Conservation (phyloP, 2,113 vertebrate species). For the Sapajus apella region DNA sequence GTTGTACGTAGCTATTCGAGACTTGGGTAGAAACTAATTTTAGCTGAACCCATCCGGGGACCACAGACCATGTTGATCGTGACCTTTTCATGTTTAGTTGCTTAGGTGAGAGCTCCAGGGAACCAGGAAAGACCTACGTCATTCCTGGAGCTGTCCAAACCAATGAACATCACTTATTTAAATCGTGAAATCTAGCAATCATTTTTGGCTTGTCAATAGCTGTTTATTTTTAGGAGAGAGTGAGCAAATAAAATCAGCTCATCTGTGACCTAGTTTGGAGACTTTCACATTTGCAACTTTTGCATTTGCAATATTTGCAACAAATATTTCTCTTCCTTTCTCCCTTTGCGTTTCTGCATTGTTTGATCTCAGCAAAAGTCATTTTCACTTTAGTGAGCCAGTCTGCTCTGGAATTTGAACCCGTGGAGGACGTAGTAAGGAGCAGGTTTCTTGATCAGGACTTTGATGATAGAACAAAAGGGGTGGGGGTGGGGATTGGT, state of each 20-base stretch:
- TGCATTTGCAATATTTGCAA: not conserved
- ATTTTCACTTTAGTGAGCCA: not conserved
- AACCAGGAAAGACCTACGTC: not conserved
- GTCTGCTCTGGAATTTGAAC: not conserved
- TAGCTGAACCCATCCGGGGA: not conserved
- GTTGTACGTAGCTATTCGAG: not conserved
- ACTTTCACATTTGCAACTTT: constrained; percentile 13
- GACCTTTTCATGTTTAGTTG: not conserved
- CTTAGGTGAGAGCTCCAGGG: not conserved
- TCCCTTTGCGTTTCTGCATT: not conserved
- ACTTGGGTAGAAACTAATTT: not conserved
- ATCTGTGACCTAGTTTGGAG: not conserved
- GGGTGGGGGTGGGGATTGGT: not conserved
- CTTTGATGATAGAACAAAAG: not conserved
- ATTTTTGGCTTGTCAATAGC: not conserved
- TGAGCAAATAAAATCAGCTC: not conserved
- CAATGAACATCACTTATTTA: not conserved
- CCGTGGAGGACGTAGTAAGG: not conserved
- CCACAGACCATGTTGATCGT: not conserved
- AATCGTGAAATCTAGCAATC: not conserved
- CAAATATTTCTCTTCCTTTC: not conserved
- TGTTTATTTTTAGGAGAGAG: not conserved
- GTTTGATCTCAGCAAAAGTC: not conserved
- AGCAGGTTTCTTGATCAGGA: not conserved
- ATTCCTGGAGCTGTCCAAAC: not conserved